Evolutionary conservation across 2,113 vertebrate genomes (phyloP).

Genomic region (Pterocles burchelli): DNA sequence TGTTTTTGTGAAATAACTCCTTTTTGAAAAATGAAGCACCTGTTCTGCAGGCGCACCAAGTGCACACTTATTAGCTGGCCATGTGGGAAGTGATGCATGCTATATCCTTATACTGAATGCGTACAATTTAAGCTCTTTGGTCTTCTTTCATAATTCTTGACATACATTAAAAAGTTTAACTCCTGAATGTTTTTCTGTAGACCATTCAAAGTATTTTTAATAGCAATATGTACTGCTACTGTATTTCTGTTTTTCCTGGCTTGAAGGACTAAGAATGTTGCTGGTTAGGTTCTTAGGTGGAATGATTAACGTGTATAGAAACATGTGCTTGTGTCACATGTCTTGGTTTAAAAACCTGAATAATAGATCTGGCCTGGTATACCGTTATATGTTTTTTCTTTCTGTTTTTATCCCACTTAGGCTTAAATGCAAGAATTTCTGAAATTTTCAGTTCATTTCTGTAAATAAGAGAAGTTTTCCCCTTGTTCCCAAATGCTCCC

Average conservation of each 20-base stretch:
- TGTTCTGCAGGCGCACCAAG: neutral
- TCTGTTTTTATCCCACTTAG: neutral
- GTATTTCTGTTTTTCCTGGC: neutral
- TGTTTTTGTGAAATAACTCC: neutral
- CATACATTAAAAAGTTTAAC: neutral
- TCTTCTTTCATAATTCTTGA: neutral
- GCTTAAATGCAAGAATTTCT: neutral
- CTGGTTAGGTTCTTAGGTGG: neutral
- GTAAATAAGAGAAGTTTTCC: neutral
- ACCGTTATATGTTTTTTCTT: neutral
- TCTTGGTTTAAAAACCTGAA: neutral
- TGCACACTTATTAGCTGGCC: neutral
- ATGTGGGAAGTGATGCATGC: neutral
- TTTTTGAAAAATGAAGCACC: neutral
- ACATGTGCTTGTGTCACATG: neutral
- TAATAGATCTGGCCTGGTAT: neutral
- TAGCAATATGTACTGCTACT: neutral
- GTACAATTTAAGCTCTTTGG: neutral
- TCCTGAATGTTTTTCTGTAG: neutral
- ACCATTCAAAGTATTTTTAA: neutral
- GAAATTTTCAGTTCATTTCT: neutral
- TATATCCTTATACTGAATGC: neutral
- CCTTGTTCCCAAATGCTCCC: neutral
- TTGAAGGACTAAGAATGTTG: neutral
- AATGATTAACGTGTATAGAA: neutral